phyloP scores from a whole-genome alignment of 2,888 invertebrate species.

The Eulithis testata region DNA sequence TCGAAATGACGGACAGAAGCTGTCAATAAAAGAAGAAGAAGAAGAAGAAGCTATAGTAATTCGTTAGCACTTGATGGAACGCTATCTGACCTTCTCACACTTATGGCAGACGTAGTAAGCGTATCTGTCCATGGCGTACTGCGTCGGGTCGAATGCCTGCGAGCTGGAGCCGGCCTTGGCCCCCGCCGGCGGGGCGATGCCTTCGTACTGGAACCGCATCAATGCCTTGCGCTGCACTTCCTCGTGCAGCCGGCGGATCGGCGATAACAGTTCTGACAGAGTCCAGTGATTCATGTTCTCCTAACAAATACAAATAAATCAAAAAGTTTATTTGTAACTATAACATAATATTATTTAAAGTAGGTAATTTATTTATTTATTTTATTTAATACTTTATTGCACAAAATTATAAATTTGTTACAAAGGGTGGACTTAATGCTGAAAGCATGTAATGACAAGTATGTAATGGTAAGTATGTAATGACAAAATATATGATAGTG shows the following conservation, averaged over 20 bases:
- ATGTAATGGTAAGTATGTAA: too few relatives aligned
- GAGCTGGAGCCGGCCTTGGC: slow-evolving; percentile 77
- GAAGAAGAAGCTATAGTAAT: too few relatives aligned
- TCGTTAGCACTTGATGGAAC: neutral
- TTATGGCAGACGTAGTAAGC: slow-evolving; percentile 99
- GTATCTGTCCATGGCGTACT: slow-evolving; percentile 98
- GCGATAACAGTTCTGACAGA: slow-evolving; percentile 90
- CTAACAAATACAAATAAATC: slow-evolving; percentile 57
- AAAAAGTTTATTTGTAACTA: too few relatives aligned
- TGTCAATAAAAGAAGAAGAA: too few relatives aligned
- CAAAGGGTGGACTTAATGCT: too few relatives aligned
- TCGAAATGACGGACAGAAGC: too few relatives aligned
- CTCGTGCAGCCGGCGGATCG: slow-evolving; percentile 92
- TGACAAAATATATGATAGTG: too few relatives aligned
- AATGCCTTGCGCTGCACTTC: slow-evolving; percentile 97
- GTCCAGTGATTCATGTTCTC: slow-evolving; percentile 93
- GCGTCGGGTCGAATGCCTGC: slow-evolving; percentile 88
- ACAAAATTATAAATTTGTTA: too few relatives aligned
- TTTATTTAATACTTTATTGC: too few relatives aligned
- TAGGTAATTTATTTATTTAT: too few relatives aligned
- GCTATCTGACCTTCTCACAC: slow-evolving; percentile 88
- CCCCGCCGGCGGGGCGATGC: slow-evolving; percentile 87
- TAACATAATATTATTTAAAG: too few relatives aligned
- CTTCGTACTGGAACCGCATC: slow-evolving; percentile 98
- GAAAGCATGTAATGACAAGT: too few relatives aligned